A percentile compares a stretch with the other conserved stretches of the same genome.
phyloP scores from a whole-genome alignment of 2,797 vertebrate genomes.

The Sandelia bainsii region DNA sequence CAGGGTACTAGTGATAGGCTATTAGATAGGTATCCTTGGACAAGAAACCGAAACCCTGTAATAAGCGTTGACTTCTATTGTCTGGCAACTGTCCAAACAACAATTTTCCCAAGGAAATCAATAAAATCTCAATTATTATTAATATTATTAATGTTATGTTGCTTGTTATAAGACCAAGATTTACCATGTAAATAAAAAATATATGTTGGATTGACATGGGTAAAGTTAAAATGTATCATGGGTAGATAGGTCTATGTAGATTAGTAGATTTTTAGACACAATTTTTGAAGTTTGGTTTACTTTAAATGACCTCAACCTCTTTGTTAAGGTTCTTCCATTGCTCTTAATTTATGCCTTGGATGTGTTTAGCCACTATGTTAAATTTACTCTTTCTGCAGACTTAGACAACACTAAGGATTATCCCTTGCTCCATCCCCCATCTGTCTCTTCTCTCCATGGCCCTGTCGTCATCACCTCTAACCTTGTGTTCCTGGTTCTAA shows the following conservation, averaged over 20 bases:
- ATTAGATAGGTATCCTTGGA: neutral
- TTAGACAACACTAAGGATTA: slow-evolving; percentile 72
- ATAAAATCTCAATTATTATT: no score
- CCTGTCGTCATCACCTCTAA: slow-evolving; percentile 68
- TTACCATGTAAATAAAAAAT: neutral
- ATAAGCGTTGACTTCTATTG: no score
- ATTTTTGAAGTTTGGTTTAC: neutral
- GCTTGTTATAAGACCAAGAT: neutral
- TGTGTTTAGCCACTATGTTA: slow-evolving; percentile 69
- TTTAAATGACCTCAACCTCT: slow-evolving; percentile 21
- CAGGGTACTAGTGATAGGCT: neutral
- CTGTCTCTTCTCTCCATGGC: slow-evolving; percentile 48
- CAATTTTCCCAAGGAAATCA: no score
- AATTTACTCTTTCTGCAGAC: slow-evolving; percentile 59
- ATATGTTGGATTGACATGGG: neutral
- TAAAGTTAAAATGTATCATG: neutral
- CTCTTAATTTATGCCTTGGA: slow-evolving; percentile 51
- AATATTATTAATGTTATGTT: no score
- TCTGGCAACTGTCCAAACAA: no score
- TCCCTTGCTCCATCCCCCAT: slow-evolving; percentile 53
- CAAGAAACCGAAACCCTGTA: no score
- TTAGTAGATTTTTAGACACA: neutral
- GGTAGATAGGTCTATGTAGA: neutral
- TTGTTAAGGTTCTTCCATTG: slow-evolving; percentile 49
- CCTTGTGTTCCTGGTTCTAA: slow-evolving; percentile 51